phyloP scores from a whole-genome alignment of 1,140 invertebrate genomes.

The Rhopalosiphum padi region DNA sequence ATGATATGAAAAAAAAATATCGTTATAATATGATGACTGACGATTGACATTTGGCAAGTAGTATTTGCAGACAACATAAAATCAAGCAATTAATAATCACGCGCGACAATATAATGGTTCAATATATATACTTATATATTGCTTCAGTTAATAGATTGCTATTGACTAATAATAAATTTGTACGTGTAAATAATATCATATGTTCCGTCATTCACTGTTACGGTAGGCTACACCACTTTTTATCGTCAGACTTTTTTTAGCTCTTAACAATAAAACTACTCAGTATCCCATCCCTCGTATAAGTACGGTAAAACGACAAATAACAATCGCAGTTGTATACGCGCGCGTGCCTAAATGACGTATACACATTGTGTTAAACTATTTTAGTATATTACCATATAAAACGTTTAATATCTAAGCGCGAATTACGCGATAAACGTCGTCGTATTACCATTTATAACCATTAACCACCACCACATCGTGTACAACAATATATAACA shows the following conservation, averaged over 20 bases:
- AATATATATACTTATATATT: neutral
- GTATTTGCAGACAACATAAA: too few species aligned
- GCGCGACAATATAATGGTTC: too few species aligned
- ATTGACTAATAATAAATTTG: neutral
- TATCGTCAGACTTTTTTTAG: neutral
- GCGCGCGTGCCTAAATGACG: neutral
- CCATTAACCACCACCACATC: neutral
- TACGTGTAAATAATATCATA: neutral
- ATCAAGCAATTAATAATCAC: too few species aligned
- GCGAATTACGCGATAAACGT: conserved; percentile 23
- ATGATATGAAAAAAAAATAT: too few species aligned
- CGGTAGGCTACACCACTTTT: neutral
- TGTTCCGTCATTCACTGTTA: neutral
- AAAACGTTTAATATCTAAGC: neutral
- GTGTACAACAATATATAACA: neutral
- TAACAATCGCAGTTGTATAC: neutral
- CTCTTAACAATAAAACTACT: neutral
- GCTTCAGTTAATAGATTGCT: neutral
- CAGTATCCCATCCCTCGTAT: neutral
- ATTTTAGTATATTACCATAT: neutral
- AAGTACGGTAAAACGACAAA: neutral
- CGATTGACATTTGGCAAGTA: too few species aligned
- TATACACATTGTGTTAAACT: neutral
- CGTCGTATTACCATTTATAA: neutral
- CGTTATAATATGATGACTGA: too few species aligned